Conservation (phyloP, 1,140 invertebrate genomes). For the Drosophila bocqueti region DNA sequence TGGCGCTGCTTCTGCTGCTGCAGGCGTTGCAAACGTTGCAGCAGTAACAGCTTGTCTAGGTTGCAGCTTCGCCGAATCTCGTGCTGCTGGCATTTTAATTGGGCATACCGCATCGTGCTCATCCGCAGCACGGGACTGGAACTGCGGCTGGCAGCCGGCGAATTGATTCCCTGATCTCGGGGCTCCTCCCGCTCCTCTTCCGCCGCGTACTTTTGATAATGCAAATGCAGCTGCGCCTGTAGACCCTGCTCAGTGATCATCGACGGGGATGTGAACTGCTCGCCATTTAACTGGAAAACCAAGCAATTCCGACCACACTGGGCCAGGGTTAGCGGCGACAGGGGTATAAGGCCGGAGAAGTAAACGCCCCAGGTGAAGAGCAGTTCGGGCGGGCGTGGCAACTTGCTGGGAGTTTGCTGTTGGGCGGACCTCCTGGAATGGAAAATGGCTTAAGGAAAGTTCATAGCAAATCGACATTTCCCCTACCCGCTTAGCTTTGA, state of each 20-base stretch:
- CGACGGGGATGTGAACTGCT: slow-evolving; percentile 91
- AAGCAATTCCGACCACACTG: slow-evolving; percentile 92
- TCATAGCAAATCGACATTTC: background rate
- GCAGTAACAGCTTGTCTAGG: slow-evolving; percentile 88
- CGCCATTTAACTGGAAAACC: slow-evolving; percentile 94
- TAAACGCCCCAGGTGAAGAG: slow-evolving; percentile 94
- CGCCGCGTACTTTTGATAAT: slow-evolving; percentile 65
- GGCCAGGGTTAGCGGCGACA: slow-evolving; percentile 79
- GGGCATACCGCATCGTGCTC: slow-evolving; percentile 68
- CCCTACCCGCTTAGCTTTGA: slow-evolving; percentile 10
- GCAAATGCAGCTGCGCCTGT: slow-evolving; percentile 63
- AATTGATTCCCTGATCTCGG: slow-evolving; percentile 57
- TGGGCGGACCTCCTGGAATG: slow-evolving; percentile 19
- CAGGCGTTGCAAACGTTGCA: slow-evolving; percentile 71
- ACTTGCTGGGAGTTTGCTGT: slow-evolving; percentile 51
- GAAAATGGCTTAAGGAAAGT: too few relatives aligned
- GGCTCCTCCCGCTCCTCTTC: slow-evolving; percentile 40
- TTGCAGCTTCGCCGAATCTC: slow-evolving; percentile 91
- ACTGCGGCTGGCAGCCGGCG: slow-evolving; percentile 62
- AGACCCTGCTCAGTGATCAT: slow-evolving; percentile 61
- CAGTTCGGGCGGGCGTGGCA: slow-evolving; percentile 85
- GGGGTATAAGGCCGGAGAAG: slow-evolving; percentile 92
- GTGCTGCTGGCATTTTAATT: slow-evolving; percentile 81
- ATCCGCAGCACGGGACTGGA: slow-evolving; percentile 58
- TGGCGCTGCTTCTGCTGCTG: slow-evolving; percentile 84